A percentile compares a stretch with the other conserved stretches of the same genome.
Conservation (phyloP, 2,888 invertebrate species). For the Rhogogaster chlorosoma region DNA sequence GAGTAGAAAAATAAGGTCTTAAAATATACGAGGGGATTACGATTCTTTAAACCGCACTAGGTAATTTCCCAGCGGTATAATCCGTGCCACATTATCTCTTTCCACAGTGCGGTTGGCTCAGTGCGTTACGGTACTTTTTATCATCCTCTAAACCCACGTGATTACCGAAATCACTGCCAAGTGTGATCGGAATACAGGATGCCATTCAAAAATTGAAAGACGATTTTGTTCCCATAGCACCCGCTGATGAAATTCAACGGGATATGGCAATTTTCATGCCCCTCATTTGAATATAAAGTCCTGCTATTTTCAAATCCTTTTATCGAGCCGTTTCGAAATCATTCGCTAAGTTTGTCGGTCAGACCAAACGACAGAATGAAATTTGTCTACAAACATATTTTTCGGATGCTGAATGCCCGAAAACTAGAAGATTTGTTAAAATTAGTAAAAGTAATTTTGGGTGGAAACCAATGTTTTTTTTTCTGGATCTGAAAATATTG, state of each 20-base stretch:
- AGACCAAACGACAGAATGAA: not conserved
- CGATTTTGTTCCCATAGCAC: not conserved
- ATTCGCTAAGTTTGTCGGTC: not conserved
- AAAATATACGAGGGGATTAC: slow-evolving; percentile 9
- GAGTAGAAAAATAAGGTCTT: not conserved
- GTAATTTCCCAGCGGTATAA: slow-evolving; percentile 10
- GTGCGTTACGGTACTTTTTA: not conserved
- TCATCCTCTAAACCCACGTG: not conserved
- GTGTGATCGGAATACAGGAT: not conserved
- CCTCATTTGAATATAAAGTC: not conserved
- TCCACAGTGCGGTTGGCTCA: not conserved
- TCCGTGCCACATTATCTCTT: not conserved
- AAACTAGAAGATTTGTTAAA: not conserved
- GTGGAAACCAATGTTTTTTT: not conserved
- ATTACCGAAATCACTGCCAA: too few relatives aligned
- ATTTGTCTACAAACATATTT: not conserved
- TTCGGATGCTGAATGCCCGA: not conserved
- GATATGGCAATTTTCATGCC: too few relatives aligned
- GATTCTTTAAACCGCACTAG: slow-evolving; percentile 8
- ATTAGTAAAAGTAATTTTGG: not conserved
- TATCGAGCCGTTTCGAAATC: not conserved
- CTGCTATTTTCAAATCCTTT: not conserved
- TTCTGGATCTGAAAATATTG: too few relatives aligned
- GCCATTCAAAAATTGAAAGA: not conserved
- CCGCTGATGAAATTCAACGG: not conserved